Evolutionary conservation across 2,888 invertebrate genomes (phyloP).

Genomic region (Neelides folsomi): DNA sequence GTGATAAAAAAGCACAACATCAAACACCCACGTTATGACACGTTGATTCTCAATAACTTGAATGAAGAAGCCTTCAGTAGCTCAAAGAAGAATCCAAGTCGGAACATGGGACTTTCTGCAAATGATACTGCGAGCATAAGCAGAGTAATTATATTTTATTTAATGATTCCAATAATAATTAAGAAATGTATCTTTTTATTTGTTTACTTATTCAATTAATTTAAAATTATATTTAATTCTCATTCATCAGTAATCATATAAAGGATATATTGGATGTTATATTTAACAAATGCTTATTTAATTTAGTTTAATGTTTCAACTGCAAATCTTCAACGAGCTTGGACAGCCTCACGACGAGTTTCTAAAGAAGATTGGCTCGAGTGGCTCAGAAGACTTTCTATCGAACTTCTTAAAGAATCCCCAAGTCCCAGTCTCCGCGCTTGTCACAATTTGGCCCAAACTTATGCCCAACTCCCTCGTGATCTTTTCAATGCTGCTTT

Average conservation of each 20-base stretch:
- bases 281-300: background rate
- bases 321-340: constrained; percentile 70
- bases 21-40: constrained; percentile 61
- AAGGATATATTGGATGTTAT: background rate
- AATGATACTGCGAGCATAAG: constrained; percentile 61
- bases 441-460: constrained; percentile 81
- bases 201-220: background rate
- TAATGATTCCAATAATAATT: constrained; percentile 29
- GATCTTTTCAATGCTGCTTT: constrained; percentile 98
- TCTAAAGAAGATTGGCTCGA: constrained; percentile 98
- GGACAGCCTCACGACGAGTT: constrained; percentile 82
- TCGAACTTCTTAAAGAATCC: constrained; percentile 85
- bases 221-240: background rate
- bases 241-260: background rate
- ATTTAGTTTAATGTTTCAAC: constrained; percentile 60
- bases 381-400: constrained; percentile 83
- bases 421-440: constrained; percentile 88
- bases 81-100: constrained; percentile 10
- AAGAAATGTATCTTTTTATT: background rate
- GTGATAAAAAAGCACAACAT: constrained; percentile 68
- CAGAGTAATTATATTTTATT: constrained; percentile 44
- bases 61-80: constrained; percentile 36
- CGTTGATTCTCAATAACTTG: constrained; percentile 43
- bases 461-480: constrained; percentile 84
- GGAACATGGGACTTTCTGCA: constrained; percentile 45